Evolutionary conservation across 2,113 vertebrate genomes (phyloP).

Genomic region (Eurypyga helias): DNA sequence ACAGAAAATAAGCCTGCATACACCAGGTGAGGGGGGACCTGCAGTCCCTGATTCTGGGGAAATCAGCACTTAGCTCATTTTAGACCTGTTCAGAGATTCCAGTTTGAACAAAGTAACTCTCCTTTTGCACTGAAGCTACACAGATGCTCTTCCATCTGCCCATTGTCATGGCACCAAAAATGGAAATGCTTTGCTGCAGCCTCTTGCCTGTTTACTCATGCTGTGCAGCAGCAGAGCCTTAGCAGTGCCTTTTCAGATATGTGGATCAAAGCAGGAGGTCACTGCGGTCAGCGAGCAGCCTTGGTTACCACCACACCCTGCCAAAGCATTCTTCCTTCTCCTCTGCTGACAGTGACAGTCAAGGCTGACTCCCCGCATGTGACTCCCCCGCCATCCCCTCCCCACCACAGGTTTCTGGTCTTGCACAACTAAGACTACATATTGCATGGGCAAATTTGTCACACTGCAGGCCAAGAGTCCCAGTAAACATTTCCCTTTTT

Average conservation of each 20-base stretch:
- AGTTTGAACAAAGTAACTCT: not conserved
- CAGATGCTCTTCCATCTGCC: constrained; percentile 28
- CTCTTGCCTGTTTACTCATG: not conserved
- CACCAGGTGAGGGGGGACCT: no score
- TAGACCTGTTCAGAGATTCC: not conserved
- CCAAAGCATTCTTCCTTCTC: constrained; percentile 46
- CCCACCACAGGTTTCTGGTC: constrained; percentile 64
- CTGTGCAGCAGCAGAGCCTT: not conserved
- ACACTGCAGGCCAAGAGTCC: constrained; percentile 32
- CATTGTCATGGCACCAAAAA: constrained; percentile 17
- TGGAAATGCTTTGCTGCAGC: not conserved
- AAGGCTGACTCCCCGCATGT: constrained; percentile 62
- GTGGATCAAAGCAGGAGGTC: constrained; percentile 62
- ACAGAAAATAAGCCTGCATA: not conserved
- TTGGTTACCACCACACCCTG: constrained; percentile 43
- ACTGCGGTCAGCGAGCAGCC: constrained; percentile 28
- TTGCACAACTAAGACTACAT: constrained; percentile 54
- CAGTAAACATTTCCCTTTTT: constrained; percentile 64
- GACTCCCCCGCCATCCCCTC: constrained; percentile 35
- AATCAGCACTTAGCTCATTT: not conserved
- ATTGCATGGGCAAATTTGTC: constrained; percentile 54
- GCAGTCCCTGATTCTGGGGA: not conserved
- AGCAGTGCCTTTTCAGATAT: not conserved
- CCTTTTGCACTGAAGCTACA: not conserved
- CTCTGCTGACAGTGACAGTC: constrained; percentile 51